Evolutionary conservation across 2,113 vertebrate species (phyloP), one percentile per base, ranked within the genome.

Genomic region (Peromyscus polionotus): DNA sequence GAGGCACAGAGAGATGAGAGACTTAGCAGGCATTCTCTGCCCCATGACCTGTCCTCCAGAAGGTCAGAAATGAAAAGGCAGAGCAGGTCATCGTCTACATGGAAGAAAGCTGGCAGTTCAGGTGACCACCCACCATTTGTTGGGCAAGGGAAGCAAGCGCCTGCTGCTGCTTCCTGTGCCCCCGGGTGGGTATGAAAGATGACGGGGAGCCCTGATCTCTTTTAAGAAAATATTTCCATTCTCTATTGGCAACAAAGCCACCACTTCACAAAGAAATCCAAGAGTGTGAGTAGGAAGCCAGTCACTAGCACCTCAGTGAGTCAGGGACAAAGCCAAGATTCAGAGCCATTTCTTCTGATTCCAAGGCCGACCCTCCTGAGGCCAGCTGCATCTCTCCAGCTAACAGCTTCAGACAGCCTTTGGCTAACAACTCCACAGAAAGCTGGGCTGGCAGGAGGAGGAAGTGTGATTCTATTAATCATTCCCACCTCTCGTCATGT

Each of bases 401-500:
- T 93, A 70, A 76, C 13, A 72, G 76, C 81, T 81, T 81, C 70
- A 81, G 81, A 90, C 28, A 83, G 67, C 73, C n/a, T 54, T 95
- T 97, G 92, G 95, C 97, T 87, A 93, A 94, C 63, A 92, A 54
- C 42, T 31, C 36, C 31, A 84, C 11, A 89, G 86, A 91, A 67
- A 24, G 22, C 85, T 88, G n/a, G 61, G 93, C 22, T 95, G 95
- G 95, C 73, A 83, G 95, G 61, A 68, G 77, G 79, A 12, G 22
- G 26, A n/a, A 72, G 48, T 12, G 6, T 6, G 42, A 83, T 88
- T 90, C 86, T 59, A 87, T 12, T 67, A 73, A 95, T 94, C 93
- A 57, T 54, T 90, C 88, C 95, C 77, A 86, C 92, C 81, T 95
- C 90, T 97, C 95, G 88, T 91, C 96, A 59, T 70, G 59, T 93